Base-by-base conservation (phyloP, 2,113 vertebrate species). In the Oncorhynchus tshawytscha region DNA sequence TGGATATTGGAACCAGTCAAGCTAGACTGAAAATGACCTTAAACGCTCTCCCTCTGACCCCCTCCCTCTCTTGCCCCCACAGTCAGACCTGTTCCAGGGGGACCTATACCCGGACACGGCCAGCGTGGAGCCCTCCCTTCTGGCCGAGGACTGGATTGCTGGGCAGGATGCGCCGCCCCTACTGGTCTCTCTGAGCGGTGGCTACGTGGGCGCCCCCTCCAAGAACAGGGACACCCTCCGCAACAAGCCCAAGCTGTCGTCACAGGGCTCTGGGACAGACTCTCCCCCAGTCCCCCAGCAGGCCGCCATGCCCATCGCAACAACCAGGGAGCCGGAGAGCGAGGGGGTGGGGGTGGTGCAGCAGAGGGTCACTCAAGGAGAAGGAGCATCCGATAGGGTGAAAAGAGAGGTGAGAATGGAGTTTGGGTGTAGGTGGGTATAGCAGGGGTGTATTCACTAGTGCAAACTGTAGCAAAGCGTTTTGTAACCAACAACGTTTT, bases 71-170 rank as follows among this genome's bases (percentile, higher is more conserved):
- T 84, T 45, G 70, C 49, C 70, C 57, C 73, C 15, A 1, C 78
- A 94, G 93, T 94, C 93, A n/a, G 93, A 94, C 82, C 89, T 94
- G 72, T 94, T 94, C 68, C 93, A 94, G 82, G 90, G 85, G 51
- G 93, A 94, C 78, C 86, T 94, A 39, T 94, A 94, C 81, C 93
- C 93, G 0, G 92, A 94, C 83, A 94, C 93, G 0, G 91, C 93
- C 1, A 85, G 93, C 24, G 59, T 85, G 70, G 93, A 94, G 76
- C 92, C 93, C 1, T 91, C 93, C 18, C 88, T 94, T 5, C 86
- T 92, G 84, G 92, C 93, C 13, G 93, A 94, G 0, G 90, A 94
- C n/a, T 94, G 93, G 93, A 93, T 94, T 0, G 89, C 93, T 0
- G 93, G 93, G 8, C 92, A 91, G 86, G 93, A 94, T 5, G 91